Evolutionary conservation across 2,113 vertebrate species (phyloP), one percentile per base, ranked within the genome.

Genomic region (Atrichornis clamosus): DNA sequence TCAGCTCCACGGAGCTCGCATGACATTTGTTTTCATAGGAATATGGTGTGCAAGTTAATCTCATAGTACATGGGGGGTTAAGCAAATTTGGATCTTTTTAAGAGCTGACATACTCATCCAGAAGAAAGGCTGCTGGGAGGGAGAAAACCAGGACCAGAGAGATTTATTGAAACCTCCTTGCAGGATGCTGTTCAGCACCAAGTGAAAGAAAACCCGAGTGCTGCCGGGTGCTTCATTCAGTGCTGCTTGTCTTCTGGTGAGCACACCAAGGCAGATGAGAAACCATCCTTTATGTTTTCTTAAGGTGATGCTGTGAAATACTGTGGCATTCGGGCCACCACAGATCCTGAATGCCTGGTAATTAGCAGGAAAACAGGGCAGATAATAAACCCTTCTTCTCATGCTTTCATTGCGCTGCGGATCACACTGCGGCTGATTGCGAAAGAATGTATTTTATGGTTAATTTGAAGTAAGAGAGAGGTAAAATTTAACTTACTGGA

Each of bases 401-500:
- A 72, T 44, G 79, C 82, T 94, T 93, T 85, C 82, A n/a, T 81
- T 86, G 5, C 59, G 0, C 78, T 65, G 95, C 52, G 28, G 89
- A 67, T 94, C 93, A 20, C 72, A 60, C 26, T 74, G 90, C 13
- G 4, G 78, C 89, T 73, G 77, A 46, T 89, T 42, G 95, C 2
- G 14, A 47, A 58, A 65, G 46, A 39, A 75, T 13, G 75, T 62
- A 17, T 75, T 95, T 96, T 70, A 74, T 74, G 84, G 81, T 52
- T 89, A 92, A 92, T 90, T 93, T 91, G 78, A 96, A 85, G 89
- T 32, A 59, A 96, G 91, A 73, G 65, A 69, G 92, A 95, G 84
- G 95, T 92, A 92, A 94, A 89, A 93, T 87, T 87, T 84, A 96
- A 94, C 83, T 91, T 37, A 23, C 55, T 95, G 75, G 89, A 89